Evolutionary conservation across 92 coral and sea anemone genomes (phyloP).

Genomic region (Nematostella vectensis): DNA sequence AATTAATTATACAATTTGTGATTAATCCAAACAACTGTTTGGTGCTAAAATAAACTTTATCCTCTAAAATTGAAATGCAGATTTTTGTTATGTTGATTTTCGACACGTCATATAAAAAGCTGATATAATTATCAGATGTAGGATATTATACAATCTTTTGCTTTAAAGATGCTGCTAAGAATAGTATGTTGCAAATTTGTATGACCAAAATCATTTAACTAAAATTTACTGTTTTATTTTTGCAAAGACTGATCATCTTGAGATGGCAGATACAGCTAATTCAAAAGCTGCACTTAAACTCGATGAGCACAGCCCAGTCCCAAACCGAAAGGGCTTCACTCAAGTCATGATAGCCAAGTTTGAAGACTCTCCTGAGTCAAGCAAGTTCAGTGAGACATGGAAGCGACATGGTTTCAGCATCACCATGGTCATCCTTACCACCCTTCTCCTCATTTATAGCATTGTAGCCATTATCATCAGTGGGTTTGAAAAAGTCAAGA

Average conservation of each 20-base stretch:
- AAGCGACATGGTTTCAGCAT: constrained; percentile 42
- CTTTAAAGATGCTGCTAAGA: no score
- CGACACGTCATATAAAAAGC: no score
- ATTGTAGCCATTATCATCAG: constrained; percentile 62
- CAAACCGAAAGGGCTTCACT: constrained; percentile 9
- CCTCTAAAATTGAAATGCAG: no score
- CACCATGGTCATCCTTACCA: constrained; percentile 13
- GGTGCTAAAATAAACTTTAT: no score
- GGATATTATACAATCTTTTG: no score
- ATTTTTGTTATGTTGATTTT: no score
- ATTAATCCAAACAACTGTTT: no score
- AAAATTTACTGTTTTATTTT: background rate
- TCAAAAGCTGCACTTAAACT: constrained; percentile 49
- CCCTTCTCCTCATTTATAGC: constrained; percentile 37
- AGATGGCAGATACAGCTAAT: constrained; percentile 40
- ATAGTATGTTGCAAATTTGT: background rate
- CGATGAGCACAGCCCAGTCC: constrained; percentile 28
- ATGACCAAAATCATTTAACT: background rate
- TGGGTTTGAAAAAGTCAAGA: constrained; percentile 75
- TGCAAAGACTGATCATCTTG: constrained; percentile 71
- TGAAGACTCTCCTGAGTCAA: constrained; percentile 53
- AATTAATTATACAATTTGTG: no score
- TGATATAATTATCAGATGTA: no score
- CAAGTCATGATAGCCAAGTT: constrained; percentile 37
- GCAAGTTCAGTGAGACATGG: constrained; percentile 37